A percentile compares a stretch with the other conserved stretches of the same genome.
Evolutionary conservation across 1,140 invertebrate genomes (phyloP).

Genomic region (Eciton burchellii): DNA sequence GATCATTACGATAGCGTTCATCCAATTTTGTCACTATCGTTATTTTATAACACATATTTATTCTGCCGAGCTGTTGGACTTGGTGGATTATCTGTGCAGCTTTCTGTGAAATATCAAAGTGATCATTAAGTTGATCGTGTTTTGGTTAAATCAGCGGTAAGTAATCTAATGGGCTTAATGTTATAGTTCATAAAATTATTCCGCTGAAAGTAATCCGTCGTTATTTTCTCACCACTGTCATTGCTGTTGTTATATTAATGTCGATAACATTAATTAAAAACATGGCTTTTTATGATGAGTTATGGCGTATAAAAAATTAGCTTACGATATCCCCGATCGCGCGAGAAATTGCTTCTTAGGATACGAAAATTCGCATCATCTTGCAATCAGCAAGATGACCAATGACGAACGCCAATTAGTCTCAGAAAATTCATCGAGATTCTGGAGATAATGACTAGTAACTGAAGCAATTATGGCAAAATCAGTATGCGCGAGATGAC

Average conservation of each 20-base stretch:
- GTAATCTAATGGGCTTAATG: neutral
- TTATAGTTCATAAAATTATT: neutral
- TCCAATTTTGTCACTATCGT: neutral
- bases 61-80: conserved; percentile 2
- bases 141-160: conserved; percentile 43
- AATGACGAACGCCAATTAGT: neutral
- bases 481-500: neutral
- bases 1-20: neutral
- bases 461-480: conserved; percentile 2
- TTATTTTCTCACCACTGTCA: no score
- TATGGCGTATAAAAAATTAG: neutral
- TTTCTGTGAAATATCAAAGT: conserved; percentile 15
- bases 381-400: neutral
- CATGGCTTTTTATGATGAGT: neutral
- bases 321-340: neutral
- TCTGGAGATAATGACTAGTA: neutral
- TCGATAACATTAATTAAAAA: neutral
- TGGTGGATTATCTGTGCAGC: conserved; percentile 9
- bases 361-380: neutral
- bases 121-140: conserved; percentile 12
- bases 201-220: neutral
- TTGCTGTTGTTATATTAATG: neutral
- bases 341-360: neutral
- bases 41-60: conserved; percentile 21
- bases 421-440: conserved; percentile 28